Evolutionary conservation across 2,888 invertebrate genomes (phyloP), one percentile per base, ranked within the genome.

Genomic region (Ecliptopera silaceata): DNA sequence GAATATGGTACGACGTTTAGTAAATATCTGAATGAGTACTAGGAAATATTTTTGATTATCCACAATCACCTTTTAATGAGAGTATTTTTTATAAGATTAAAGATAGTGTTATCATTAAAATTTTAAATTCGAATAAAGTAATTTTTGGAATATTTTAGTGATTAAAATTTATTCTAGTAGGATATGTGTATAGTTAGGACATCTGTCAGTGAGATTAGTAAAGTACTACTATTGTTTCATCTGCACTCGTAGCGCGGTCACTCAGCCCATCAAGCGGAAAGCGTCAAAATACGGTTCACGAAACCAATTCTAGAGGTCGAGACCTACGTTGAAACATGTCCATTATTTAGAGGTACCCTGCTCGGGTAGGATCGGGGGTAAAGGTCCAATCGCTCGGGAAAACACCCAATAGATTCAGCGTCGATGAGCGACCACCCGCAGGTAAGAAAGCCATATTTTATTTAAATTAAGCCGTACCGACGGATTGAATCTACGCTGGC

Each of bases 231-330:
- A 29, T 29, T 29, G 20, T 41, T 10, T 43, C 26, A 13, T 43
- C 29, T 29, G 4, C 15, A 5, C 54, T 29, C 42, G 43, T 50
- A 42, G 69, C 69, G 68, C 65, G 62, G 70, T 70, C 69, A 75
- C 68, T 75, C 75, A 15, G 74, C 80, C 82, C 80, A 72, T 79
- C 77, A 74, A 70, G 72, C 78, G 79, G 76, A 80, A 80, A 80
- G 74, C 80, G 77, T 79, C 79, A 82, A 81, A 80, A 80, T 79
- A 82, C 75, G 80, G 76, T 73, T 80, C 79, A 72, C 75, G 75
- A 79, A 86, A 87, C 84, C 85, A 86, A 88, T 87, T 82, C 80
- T 75, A 66, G 70, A 74, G 77, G 77, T 76, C 72, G 80, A 76
- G 65, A 59, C 63, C 56, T 77, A 69, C 76, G 76, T 79, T 84